Conservation (phyloP, 2,113 vertebrate species). For the Phaethornis superciliosus region DNA sequence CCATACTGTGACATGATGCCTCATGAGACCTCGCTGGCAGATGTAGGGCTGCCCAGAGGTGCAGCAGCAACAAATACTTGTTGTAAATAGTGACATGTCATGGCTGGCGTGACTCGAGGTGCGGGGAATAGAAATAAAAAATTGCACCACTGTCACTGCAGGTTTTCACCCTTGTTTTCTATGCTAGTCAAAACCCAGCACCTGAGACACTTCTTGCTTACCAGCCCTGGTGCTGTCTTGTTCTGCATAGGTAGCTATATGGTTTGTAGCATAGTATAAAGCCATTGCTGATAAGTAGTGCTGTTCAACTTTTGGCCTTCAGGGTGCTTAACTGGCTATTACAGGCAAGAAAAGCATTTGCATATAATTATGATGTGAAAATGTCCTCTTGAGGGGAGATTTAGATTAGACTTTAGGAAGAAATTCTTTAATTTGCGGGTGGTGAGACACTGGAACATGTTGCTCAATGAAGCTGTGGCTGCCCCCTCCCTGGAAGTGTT, state of each 20-base stretch:
- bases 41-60: background rate
- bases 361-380: background rate
- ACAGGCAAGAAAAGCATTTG: background rate
- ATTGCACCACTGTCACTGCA: rapidly evolving
- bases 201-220: background rate
- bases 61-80: background rate
- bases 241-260: rapidly evolving
- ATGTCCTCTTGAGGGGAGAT: background rate
- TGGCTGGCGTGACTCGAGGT: background rate
- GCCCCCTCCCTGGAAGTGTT: too few relatives aligned
- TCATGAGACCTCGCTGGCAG: background rate
- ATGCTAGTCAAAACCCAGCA: background rate
- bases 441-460: too few relatives aligned
- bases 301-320: background rate
- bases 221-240: background rate
- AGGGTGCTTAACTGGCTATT: background rate
- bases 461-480: too few relatives aligned
- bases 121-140: background rate
- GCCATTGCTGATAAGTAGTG: background rate
- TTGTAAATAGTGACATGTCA: background rate
- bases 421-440: too few relatives aligned
- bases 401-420: too few relatives aligned
- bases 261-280: background rate
- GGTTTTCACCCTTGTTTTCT: background rate
- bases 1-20: background rate